A percentile compares a stretch with the other conserved stretches of the same genome.
Evolutionary conservation across 2,888 invertebrate genomes (phyloP).

Genomic region (Caenorhabditis wallacei): DNA sequence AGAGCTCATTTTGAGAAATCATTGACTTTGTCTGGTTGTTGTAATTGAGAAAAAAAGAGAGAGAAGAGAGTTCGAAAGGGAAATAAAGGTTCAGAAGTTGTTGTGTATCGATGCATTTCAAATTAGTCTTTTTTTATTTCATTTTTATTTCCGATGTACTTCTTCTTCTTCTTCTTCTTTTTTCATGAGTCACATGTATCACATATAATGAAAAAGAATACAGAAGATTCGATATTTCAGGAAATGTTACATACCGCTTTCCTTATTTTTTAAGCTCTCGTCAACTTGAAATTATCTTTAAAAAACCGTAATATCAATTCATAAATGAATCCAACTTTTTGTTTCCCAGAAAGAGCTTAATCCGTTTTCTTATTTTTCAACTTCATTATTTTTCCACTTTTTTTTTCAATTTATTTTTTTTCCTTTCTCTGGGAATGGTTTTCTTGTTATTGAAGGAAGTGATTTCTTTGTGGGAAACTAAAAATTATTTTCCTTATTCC

Average conservation of each 20-base stretch:
- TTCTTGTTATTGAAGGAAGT: conserved; percentile 2
- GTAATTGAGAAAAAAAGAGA: conserved; percentile 12
- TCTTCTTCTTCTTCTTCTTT: neutral
- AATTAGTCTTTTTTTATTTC: conserved; percentile 19
- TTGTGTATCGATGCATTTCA: conserved; percentile 35
- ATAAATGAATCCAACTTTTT: too few relatives aligned
- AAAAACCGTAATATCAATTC: too few relatives aligned
- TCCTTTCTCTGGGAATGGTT: neutral
- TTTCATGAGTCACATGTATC: neutral
- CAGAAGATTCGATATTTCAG: too few relatives aligned
- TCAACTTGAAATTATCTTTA: too few relatives aligned
- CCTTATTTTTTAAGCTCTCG: too few relatives aligned
- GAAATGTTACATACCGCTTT: too few relatives aligned
- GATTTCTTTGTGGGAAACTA: neutral
- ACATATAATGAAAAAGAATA: too few relatives aligned
- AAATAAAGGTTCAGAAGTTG: conserved; percentile 12
- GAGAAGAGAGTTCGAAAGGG: conserved; percentile 1
- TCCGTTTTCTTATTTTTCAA: too few relatives aligned
- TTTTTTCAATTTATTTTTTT: neutral
- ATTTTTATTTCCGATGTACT: neutral
- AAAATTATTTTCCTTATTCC: neutral
- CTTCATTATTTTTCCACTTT: neutral
- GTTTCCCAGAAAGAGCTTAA: neutral
- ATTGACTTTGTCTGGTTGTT: neutral
- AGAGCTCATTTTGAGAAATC: neutral